Conservation (phyloP, 2,113 vertebrate genomes). For the Pluvialis apricaria region DNA sequence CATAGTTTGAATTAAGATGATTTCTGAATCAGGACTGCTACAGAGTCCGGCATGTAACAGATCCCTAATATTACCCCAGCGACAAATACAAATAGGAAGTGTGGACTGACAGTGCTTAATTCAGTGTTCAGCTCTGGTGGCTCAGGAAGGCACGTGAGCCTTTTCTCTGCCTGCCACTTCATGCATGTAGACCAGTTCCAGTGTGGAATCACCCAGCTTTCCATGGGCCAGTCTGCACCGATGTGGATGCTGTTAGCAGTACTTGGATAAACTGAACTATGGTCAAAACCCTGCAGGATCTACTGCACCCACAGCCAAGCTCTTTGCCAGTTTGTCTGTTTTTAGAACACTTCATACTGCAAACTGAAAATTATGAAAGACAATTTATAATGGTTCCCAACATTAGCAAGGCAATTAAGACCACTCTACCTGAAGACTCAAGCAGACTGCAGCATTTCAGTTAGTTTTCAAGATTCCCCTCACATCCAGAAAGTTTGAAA, state of each 20-base stretch:
- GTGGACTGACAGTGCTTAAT: background rate
- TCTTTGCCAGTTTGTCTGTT: background rate
- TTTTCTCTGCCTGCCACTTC: background rate
- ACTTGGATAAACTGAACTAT: background rate
- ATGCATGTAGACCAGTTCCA: rapidly evolving
- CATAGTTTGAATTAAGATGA: background rate
- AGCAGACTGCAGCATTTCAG: background rate
- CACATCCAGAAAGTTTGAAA: background rate
- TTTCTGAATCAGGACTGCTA: background rate
- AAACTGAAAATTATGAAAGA: background rate
- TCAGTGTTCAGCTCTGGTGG: background rate
- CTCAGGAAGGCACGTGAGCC: background rate
- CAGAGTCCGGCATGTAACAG: background rate
- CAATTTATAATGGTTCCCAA: background rate
- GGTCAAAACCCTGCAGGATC: background rate
- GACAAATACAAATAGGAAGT: background rate
- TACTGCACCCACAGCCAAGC: background rate
- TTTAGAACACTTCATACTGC: background rate
- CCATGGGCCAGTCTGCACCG: background rate
- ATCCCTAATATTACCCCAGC: background rate
- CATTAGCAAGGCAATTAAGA: background rate
- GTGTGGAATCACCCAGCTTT: background rate
- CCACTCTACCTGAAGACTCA: background rate
- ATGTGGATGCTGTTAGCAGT: rapidly evolving
- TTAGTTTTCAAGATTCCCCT: background rate